Percentiles rank a stretch among this genome's conserved stretches.
phyloP scores from a whole-genome alignment of 1,140 invertebrate genomes.

The Leptestheria dahalacensis region DNA sequence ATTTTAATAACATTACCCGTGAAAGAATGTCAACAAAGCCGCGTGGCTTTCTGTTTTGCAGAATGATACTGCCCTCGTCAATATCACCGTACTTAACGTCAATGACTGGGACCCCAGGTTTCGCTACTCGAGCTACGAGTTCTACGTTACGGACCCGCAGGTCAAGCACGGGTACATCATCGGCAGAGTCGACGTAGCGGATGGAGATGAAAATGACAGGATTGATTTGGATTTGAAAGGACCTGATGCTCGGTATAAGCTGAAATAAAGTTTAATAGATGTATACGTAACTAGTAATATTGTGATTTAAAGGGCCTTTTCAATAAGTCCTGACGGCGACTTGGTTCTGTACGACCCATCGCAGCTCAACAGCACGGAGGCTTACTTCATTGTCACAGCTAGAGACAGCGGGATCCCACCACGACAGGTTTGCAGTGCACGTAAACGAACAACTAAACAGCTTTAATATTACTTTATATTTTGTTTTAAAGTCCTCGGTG shows the following conservation, averaged over 20 bases:
- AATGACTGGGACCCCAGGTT: slow-evolving; percentile 83
- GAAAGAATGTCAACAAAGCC: no score
- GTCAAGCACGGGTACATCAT: slow-evolving; percentile 28
- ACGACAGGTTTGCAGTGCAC: slow-evolving; percentile 33
- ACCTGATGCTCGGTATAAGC: slow-evolving; percentile 43
- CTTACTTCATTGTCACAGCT: slow-evolving; percentile 58
- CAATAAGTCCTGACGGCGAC: slow-evolving; percentile 35
- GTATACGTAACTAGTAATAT: slow-evolving; percentile 25
- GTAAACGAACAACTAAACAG: background rate
- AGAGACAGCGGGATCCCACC: slow-evolving; percentile 61
- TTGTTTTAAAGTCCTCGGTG: slow-evolving; percentile 41
- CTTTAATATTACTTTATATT: slow-evolving; percentile 5
- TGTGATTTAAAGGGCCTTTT: slow-evolving; percentile 29
- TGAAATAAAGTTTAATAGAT: no score
- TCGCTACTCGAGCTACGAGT: slow-evolving; percentile 71
- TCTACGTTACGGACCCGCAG: slow-evolving; percentile 38
- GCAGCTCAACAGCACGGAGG: slow-evolving; percentile 37
- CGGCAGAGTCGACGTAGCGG: slow-evolving; percentile 55
- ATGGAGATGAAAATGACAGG: slow-evolving; percentile 60
- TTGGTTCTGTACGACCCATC: slow-evolving; percentile 30
- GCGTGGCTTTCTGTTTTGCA: slow-evolving; percentile 29
- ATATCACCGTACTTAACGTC: slow-evolving; percentile 66
- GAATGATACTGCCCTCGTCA: slow-evolving; percentile 59
- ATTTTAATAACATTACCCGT: slow-evolving; percentile 14
- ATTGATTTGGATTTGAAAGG: slow-evolving; percentile 52